Base-by-base conservation (phyloP, 1,140 invertebrate genomes). In the Ostrea denselamellosa region DNA sequence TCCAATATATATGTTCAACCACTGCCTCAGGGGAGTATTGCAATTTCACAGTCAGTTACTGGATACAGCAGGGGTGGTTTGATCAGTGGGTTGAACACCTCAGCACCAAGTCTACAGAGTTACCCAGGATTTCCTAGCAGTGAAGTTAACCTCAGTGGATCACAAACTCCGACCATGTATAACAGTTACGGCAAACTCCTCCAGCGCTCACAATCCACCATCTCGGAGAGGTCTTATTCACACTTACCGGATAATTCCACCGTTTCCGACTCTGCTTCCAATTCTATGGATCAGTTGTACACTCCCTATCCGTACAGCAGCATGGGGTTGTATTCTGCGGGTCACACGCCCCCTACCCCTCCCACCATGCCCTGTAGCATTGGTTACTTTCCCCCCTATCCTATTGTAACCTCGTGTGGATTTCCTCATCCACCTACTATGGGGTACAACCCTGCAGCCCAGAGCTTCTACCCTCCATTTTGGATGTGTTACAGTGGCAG, bases 401-500 rank as follows among this genome's bases (percentile, higher is more conserved):
- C 25, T 28, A 10, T 77, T 14, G 56, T 62, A 19, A 19, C 56
- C 56, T 77, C 68, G 8, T 34, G 22, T 3, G 68, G 28, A 12
- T 77, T 34, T 77, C 68, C 68, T 8, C 22, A 34, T 4, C 28
- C 68, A 25, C 3, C 25, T 10, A 0, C 68, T 77, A 25, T 25
- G 2, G 68, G 9, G 14, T 77, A 77, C 68, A 77, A 25, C 68
- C 68, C 68, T 2, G 14, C 28, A 9, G 25, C 25, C 10, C 68
- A 77, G 68, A 77, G 10, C 68, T 28, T 34, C 10, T 77, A 77
- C 68, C 22, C 12, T 34, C 68, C 68, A 2, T 77, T 34, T 34
- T 77, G 68, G 68, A 22, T 28, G 68, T 77, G 68, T 10, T 77
- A 77, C 68, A 77, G 68, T 10, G 34, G 68, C 25, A 77, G 28